Evolutionary conservation across 2,888 invertebrate species (phyloP), one percentile per base, ranked within the genome.

Genomic region (Cordylochernes scorpioides): DNA sequence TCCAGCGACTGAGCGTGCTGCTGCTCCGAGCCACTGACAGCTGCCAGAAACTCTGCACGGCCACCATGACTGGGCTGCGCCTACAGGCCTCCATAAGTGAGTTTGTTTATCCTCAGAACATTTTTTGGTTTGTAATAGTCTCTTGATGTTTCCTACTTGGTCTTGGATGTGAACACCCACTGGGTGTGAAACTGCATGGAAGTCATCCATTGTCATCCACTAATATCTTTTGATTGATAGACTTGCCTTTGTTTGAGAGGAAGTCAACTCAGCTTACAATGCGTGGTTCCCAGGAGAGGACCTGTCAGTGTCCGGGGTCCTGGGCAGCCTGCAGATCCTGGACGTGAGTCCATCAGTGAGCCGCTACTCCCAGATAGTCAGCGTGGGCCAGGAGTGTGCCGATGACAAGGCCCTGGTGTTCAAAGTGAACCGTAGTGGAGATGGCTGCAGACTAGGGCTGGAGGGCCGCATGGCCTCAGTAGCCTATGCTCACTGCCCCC

Each of bases 401-500:
- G 28, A 27, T 10, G 38, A 39, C 16, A 31, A 35, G 10, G 49
- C 55, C 16, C 31, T 50, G 51, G 45, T 48, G 33, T 39, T 51
- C 3, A 35, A 50, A 9, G 44, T 45, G 14, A 39, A 42, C 12
- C 37, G 53, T 8, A 44, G 48, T 29, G 46, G 47, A n/a, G 52
- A 50, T 28, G 46, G 57, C 41, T 58, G 54, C 38, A 32, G 34
- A 19, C 22, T 52, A 3, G 41, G 44, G 15, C 44, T 59, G 12
- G 49, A 55, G 46, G 47, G 70, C 40, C 61, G 68, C 46, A 73
- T 84, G 66, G 82, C 80, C 2, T 75, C 80, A 19, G 71, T 88
- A 32, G 78, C 78, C 65, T 88, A 86, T 58, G 77, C 77, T 3
- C 88, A 91, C 55, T 80, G 78, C 29, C 74, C 80, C 1, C 65